phyloP scores from a whole-genome alignment of 2,797 vertebrate genomes.

The Spatula clypeata region DNA sequence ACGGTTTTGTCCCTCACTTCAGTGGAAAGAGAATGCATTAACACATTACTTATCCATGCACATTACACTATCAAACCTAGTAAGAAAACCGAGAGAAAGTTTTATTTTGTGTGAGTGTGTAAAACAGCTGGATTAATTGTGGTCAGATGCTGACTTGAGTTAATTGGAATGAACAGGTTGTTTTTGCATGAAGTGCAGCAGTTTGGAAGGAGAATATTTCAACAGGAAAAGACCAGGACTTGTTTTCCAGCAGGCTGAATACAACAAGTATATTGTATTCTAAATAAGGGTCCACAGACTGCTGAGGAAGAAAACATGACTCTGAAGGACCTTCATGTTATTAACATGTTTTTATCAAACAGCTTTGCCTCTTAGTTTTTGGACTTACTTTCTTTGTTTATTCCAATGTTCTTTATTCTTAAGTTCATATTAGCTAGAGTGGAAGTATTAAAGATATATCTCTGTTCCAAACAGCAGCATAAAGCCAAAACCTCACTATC shows the following conservation, averaged over 20 bases:
- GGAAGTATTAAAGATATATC: neutral
- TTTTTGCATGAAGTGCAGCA: neutral
- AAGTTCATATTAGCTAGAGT: neutral
- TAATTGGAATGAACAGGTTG: neutral
- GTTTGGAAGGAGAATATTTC: slow-evolving; percentile 68
- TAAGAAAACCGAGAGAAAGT: neutral
- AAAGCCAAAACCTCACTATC: neutral
- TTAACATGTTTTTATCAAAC: neutral
- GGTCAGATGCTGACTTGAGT: neutral
- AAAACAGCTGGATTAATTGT: neutral
- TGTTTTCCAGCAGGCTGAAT: slow-evolving; percentile 45
- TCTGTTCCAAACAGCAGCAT: neutral
- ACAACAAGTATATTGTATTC: slow-evolving; percentile 48
- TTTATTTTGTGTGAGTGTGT: neutral
- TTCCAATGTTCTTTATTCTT: neutral
- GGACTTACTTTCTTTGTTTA: slow-evolving; percentile 17
- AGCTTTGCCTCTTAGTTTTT: neutral
- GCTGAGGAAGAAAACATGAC: neutral
- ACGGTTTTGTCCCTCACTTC: neutral
- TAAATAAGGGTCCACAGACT: slow-evolving; percentile 19
- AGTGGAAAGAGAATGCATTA: neutral
- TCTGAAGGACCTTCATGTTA: neutral
- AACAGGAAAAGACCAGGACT: slow-evolving; percentile 59
- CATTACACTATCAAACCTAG: neutral
- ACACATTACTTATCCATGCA: neutral